Evolutionary conservation across 2,797 vertebrate species (phyloP).

Genomic region (Characodon lateralis): DNA sequence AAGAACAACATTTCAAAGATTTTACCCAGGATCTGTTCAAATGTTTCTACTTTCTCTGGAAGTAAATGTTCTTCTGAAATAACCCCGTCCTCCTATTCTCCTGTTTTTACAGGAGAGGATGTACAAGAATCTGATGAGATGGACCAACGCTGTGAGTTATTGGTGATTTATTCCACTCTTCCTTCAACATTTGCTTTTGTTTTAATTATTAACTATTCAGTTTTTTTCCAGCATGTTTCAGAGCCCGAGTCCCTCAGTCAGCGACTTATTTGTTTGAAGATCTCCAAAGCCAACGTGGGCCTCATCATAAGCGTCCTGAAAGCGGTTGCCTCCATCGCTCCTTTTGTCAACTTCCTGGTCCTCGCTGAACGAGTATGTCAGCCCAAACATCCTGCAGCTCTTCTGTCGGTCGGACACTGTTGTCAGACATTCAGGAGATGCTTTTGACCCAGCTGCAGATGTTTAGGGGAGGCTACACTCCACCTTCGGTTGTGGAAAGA

Average conservation of each 20-base stretch:
- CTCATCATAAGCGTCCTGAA: conserved; percentile 3
- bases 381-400: neutral
- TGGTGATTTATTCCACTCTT: neutral
- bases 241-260: conserved; percentile 31
- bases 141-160: conserved; percentile 60
- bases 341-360: conserved; percentile 45
- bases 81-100: neutral
- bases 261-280: conserved; percentile 51
- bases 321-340: conserved; percentile 1
- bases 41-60: neutral
- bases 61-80: neutral
- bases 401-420: too few relatives aligned
- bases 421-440: too few relatives aligned
- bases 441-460: too few relatives aligned
- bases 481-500: neutral
- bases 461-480: too few relatives aligned
- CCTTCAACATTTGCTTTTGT: neutral
- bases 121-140: conserved; percentile 50
- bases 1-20: too few relatives aligned
- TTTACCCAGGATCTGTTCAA: too few relatives aligned
- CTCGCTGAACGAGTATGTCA: conserved; percentile 61
- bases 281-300: neutral
- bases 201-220: too few relatives aligned
- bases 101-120: conserved; percentile 46
- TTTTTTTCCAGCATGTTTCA: conserved; percentile 29